Conservation (phyloP, 2,888 invertebrate species). For the Drosophila paracracens region DNA sequence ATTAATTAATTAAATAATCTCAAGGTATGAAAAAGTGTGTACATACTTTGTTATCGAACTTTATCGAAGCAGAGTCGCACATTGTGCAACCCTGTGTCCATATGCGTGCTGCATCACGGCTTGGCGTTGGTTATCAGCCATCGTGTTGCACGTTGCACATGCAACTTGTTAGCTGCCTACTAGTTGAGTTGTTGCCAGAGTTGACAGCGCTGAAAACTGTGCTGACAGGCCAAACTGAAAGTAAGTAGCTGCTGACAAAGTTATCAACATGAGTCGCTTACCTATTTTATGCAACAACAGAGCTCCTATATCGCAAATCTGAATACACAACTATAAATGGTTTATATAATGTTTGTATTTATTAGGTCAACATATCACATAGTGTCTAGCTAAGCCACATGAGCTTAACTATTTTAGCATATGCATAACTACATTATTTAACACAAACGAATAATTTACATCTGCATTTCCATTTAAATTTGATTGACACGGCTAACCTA, state of each 20-base stretch:
- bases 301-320: background rate
- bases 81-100: conserved; percentile 38
- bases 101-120: conserved; percentile 32
- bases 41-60: too few relatives aligned
- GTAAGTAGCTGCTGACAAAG: conserved; percentile 33
- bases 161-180: conserved; percentile 58
- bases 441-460: background rate
- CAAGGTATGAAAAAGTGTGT: background rate
- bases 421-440: conserved; percentile 2
- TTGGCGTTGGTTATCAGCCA: conserved; percentile 44
- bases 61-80: background rate
- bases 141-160: conserved; percentile 59
- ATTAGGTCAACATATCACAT: background rate
- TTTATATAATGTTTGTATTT: background rate
- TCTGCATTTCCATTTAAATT: conserved; percentile 2
- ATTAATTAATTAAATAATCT: background rate
- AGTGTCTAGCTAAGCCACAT: background rate
- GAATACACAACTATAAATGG: background rate
- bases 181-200: conserved; percentile 70
- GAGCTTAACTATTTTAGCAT: background rate
- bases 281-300: background rate
- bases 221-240: conserved; percentile 60
- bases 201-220: conserved; percentile 77
- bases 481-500: conserved; percentile 44
- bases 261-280: conserved; percentile 18